Percentiles rank a stretch among this genome's conserved stretches.
phyloP scores from a whole-genome alignment of 2,797 vertebrate genomes.

The Arrhamphus sclerolepis region DNA sequence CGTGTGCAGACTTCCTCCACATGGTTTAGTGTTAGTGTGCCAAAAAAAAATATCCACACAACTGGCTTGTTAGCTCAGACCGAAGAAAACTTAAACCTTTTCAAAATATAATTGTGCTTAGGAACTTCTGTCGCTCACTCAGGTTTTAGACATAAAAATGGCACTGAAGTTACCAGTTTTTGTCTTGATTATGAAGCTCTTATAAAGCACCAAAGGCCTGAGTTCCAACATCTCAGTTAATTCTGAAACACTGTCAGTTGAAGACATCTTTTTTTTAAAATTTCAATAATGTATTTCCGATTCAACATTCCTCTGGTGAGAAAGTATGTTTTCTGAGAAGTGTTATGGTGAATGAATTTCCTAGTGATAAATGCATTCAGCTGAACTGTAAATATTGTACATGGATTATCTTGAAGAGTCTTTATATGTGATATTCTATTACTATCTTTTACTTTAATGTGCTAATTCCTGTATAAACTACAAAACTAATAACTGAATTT shows the following conservation, averaged over 20 bases:
- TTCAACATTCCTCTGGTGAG: constrained; percentile 22
- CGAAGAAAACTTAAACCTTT: too few relatives aligned
- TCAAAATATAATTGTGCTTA: too few relatives aligned
- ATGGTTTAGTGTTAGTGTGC: too few relatives aligned
- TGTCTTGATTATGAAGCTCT: constrained; percentile 9
- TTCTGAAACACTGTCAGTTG: constrained; percentile 34
- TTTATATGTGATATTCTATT: constrained; percentile 56
- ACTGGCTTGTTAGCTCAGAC: too few relatives aligned
- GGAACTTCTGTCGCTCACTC: too few relatives aligned
- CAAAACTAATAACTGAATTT: background rate
- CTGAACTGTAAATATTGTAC: constrained; percentile 74
- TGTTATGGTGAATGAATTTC: constrained; percentile 53
- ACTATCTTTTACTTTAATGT: constrained; percentile 36
- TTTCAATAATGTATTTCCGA: constrained; percentile 22
- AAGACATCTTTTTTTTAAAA: constrained; percentile 2
- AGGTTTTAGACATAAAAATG: too few relatives aligned
- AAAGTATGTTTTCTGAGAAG: constrained; percentile 42
- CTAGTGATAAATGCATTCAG: constrained; percentile 38
- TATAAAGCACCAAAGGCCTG: background rate
- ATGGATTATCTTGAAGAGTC: constrained; percentile 53
- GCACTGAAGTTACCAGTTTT: background rate
- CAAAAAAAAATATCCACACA: too few relatives aligned
- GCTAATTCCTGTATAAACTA: constrained; percentile 51
- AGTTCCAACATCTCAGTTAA: constrained; percentile 5
- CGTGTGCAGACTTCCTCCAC: too few relatives aligned